Evolutionary conservation across 2,797 vertebrate species (phyloP), one percentile per base, ranked within the genome.

Genomic region (Lacerta bilineata): DNA sequence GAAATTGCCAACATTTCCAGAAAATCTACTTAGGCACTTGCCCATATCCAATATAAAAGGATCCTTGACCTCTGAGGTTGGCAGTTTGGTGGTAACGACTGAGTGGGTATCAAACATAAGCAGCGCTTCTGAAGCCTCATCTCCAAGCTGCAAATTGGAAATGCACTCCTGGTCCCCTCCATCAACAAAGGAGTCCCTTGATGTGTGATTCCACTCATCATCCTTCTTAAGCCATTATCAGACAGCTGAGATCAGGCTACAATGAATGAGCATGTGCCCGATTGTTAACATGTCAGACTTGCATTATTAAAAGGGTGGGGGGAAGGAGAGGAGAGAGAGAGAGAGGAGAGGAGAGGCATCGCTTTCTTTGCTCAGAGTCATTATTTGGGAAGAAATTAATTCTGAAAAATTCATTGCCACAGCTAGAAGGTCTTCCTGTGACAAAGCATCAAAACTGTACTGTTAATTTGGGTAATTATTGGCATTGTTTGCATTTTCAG

Each of bases 111-210:
- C 93, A 96, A 94, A 94, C 86, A 86, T 93, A 86, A 0, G 0
- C 80, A 89, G 80, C 33, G 83, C 87, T 96, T 95, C 94, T 91
- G 93, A 95, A 95, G 90, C 81, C 13, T 20, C 46, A 50, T 91
- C 82, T 77, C 90, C 89, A 92, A 96, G 91, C 93, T 94, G 93
- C 95, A 96, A 96, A 96, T 95, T 96, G 94, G 93, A 96, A 95
- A 95, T 0, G 79, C 72, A 20, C 90, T 95, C 93, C 90, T 93
- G 92, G 92, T 87, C 91, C 39, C 84, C 83, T 80, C 41, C 69
- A 8, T 77, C 59, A 27, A 95, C 93, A 95, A 95, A 95, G 91
- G 87, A 93, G 85, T 85, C 41, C 80, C 95, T 95, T 94, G 93
- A 95, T 95, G 94, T 95, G 92, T 90, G 90, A 90, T 94, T 95